Evolutionary conservation across 2,797 vertebrate species (phyloP), one percentile per base, ranked within the genome.

Genomic region (Sebastes nivosus): DNA sequence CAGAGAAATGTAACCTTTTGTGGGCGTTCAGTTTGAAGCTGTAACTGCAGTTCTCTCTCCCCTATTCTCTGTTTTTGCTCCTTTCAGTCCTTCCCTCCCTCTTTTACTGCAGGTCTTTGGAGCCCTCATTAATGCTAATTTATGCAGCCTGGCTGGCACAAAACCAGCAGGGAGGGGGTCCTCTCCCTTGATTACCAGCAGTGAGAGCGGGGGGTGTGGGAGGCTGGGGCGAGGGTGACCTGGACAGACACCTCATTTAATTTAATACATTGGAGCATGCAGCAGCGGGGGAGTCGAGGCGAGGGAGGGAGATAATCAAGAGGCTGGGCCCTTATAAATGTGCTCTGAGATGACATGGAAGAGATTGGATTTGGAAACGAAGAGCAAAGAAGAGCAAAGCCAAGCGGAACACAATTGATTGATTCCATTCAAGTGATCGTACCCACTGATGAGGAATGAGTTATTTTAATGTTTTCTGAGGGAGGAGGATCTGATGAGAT

Each of bases 201-300:
- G 89, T 88, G 88, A 85, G 88, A 86, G 88, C 11, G 46, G 94
- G 95, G 90, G 93, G 90, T 90, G 92, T 77, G 72, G 83, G 81
- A 85, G 71, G 82, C 88, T 90, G 95, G 92, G 92, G 92, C 91
- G 95, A 96, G 96, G 95, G 94, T 94, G 96, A 96, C 96, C 96
- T 96, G 96, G 95, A 93, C 95, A 97, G 97, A 96, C 96, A 97
- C 96, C 96, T 97, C 96, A 96, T 97, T 98, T 97, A 97, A 97
- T 97, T 97, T 97, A 97, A 98, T 97, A 97, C 95, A 96, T 96
- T 93, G 95, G 94, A 95, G 91, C 95, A 94, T 94, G 92, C 94
- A 92, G 87, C 93, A 92, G 95, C 86, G 80, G 95, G 91, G 95
- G 96, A 95, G 93, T 83, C 75, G 90, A 90, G 88, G 94, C 92